A percentile compares a stretch with the other conserved stretches of the same genome.
These are phyloP conservation scores for Lepus europaeus DNA, from an alignment of 2,113 vertebrate genomes.

Conservation along the genomic window DNA sequence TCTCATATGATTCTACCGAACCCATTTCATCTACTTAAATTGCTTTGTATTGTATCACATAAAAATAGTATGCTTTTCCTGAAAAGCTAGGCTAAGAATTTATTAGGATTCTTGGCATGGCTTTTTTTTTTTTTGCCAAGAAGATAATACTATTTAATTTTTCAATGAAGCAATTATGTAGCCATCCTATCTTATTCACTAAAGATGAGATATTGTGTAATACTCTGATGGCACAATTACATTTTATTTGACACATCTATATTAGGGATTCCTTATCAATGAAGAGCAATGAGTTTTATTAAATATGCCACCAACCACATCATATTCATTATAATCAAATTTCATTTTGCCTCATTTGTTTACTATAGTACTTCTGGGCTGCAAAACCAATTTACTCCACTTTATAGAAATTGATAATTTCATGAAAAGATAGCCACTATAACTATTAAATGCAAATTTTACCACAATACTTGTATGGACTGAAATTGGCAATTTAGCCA, in stretches of 20 bases:
- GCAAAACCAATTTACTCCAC: slow-evolving; percentile 58
- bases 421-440: slow-evolving; percentile 46
- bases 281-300: slow-evolving; percentile 81
- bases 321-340: slow-evolving; percentile 82
- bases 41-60: slow-evolving; percentile 42
- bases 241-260: slow-evolving; percentile 79
- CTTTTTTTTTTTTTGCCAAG: slow-evolving; percentile 73
- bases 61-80: slow-evolving; percentile 62
- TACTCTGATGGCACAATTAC: slow-evolving; percentile 75
- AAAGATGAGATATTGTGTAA: slow-evolving; percentile 72
- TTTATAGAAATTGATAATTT: slow-evolving; percentile 70
- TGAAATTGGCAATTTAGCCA: slow-evolving; percentile 41
- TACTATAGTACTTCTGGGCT: slow-evolving; percentile 54
- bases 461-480: slow-evolving; percentile 15
- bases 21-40: slow-evolving; percentile 62
- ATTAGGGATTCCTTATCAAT: slow-evolving; percentile 70
- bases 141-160: slow-evolving; percentile 81
- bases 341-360: slow-evolving; percentile 79
- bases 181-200: slow-evolving; percentile 77
- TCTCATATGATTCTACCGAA: slow-evolving; percentile 53
- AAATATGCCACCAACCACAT: slow-evolving; percentile 71
- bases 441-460: slow-evolving; percentile 63
- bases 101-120: slow-evolving; percentile 69
- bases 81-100: slow-evolving; percentile 74
- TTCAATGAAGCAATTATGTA: slow-evolving; percentile 77